Base-by-base conservation (phyloP, 2,888 invertebrate genomes). In the Galeruca laticollis region DNA sequence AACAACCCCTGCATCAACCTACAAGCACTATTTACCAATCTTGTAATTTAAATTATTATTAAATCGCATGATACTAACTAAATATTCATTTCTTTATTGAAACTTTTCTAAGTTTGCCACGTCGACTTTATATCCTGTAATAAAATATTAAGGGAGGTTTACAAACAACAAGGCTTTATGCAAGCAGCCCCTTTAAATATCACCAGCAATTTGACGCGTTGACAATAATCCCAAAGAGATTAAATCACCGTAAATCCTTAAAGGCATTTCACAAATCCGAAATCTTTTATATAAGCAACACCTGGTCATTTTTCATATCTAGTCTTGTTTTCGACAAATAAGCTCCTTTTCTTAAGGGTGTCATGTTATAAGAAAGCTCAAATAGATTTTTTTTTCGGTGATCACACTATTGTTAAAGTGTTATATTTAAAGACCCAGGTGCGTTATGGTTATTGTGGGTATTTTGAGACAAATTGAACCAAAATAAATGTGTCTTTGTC, bases 391-490 rank as follows among this genome's bases (percentile, higher is more conserved):
- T 49, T 71, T 66, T 60, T 71, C 57, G 68, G 70, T 51, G 71
- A 70, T 73, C 69, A 71, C 72, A 72, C 69, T 60, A 43, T 60
- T 59, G 56, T 71, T 52, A 64, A 70, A 57, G 71, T 71, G 81
- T 78, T 72, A 74, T 63, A 74, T 71, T 73, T 21, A 15, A 68
- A 60, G 43, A 18, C 66, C 74, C 74, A 74, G 74, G 73, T 74
- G 74, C 73, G 68, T 54, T 51, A 75, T 80, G 78, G 82, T 57
- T 57, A 57, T 82, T 81, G 82, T 80, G 81, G 81, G 78, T 79
- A 81, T 81, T 82, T 82, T 77, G 77, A 76, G 83, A 83, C 83
- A 83, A 83, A 83, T 83, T 83, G 81, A 76, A 78, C 78, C 79
- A 77, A 82, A 82, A 80, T 79, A 80, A 78, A 73, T 71, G 74